Percentiles rank a stretch among this genome's conserved stretches.
phyloP scores from a whole-genome alignment of 2,888 invertebrate genomes.

The Himalopsyche anomala region DNA sequence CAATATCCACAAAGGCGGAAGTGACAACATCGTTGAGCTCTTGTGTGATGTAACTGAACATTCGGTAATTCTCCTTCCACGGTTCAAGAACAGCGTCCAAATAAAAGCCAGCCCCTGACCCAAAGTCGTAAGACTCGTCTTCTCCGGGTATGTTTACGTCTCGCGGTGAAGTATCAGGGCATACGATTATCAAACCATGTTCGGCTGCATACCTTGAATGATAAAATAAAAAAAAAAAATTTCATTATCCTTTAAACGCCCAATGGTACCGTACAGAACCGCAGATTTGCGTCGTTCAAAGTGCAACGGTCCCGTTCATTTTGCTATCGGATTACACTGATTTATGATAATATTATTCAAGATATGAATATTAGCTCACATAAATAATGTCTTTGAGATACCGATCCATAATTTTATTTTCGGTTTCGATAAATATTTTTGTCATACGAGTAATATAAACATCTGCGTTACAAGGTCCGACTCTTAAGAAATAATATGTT shows the following conservation, averaged over 20 bases:
- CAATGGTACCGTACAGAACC: too few species aligned
- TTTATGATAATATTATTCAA: too few species aligned
- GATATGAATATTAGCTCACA: too few species aligned
- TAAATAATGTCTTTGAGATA: too few species aligned
- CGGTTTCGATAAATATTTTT: too few species aligned
- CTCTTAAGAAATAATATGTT: too few species aligned
- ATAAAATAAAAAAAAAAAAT: constrained; percentile 47
- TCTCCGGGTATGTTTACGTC: constrained; percentile 93
- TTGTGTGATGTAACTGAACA: constrained; percentile 95
- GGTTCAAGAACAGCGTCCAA: constrained; percentile 93
- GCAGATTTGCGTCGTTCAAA: too few species aligned
- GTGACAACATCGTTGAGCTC: constrained; percentile 88
- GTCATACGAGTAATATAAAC: too few species aligned
- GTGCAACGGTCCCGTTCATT: neutral
- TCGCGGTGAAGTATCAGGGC: constrained; percentile 97
- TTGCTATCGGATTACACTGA: too few species aligned
- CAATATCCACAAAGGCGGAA: constrained; percentile 81
- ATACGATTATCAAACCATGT: constrained; percentile 90
- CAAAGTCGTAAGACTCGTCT: constrained; percentile 95
- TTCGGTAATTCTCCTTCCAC: constrained; percentile 94
- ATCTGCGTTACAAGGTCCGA: too few species aligned
- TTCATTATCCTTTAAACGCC: too few species aligned
- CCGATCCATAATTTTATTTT: too few species aligned
- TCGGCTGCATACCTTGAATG: constrained; percentile 84
- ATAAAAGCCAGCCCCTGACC: constrained; percentile 96